These are phyloP conservation scores for Torymus auratus DNA, from an alignment of 2,888 invertebrate species.

Conservation along the genomic window DNA sequence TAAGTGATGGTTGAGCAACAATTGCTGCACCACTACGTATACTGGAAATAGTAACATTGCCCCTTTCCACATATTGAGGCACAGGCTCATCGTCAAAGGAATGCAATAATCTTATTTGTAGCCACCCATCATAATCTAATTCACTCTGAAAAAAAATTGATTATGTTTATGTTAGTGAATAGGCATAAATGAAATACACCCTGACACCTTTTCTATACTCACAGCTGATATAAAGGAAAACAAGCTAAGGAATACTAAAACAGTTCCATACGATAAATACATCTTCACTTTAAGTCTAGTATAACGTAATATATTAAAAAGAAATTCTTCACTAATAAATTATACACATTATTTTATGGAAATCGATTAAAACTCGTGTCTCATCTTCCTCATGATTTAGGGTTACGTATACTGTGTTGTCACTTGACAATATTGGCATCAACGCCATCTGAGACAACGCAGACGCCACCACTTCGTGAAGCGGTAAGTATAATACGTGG, in stretches of 20 bases:
- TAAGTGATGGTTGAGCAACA: slow-evolving; percentile 81
- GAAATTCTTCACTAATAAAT: slow-evolving; percentile 40
- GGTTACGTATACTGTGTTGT: slow-evolving; percentile 43
- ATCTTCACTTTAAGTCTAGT: slow-evolving; percentile 39
- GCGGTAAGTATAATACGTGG: no score
- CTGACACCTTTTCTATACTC: slow-evolving; percentile 23
- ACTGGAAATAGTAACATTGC: slow-evolving; percentile 85
- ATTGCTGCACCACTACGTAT: slow-evolving; percentile 82
- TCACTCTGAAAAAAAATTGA: slow-evolving; percentile 77
- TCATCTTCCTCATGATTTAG: slow-evolving; percentile 45
- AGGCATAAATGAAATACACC: background rate
- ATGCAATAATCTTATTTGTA: slow-evolving; percentile 85
- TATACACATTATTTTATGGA: slow-evolving; percentile 39
- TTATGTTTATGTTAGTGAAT: slow-evolving; percentile 10
- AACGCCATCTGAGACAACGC: slow-evolving; percentile 19
- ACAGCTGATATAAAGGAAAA: slow-evolving; percentile 53
- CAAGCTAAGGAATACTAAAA: slow-evolving; percentile 39
- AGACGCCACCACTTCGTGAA: slow-evolving; percentile 30
- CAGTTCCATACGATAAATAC: slow-evolving; percentile 32
- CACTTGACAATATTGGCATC: background rate
- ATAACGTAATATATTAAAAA: slow-evolving; percentile 10
- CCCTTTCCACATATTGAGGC: slow-evolving; percentile 82
- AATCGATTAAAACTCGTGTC: slow-evolving; percentile 48
- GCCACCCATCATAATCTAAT: slow-evolving; percentile 86
- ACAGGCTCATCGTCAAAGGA: slow-evolving; percentile 79